phyloP scores from a whole-genome alignment of 2,113 vertebrate species.

The Elephas maximus region DNA sequence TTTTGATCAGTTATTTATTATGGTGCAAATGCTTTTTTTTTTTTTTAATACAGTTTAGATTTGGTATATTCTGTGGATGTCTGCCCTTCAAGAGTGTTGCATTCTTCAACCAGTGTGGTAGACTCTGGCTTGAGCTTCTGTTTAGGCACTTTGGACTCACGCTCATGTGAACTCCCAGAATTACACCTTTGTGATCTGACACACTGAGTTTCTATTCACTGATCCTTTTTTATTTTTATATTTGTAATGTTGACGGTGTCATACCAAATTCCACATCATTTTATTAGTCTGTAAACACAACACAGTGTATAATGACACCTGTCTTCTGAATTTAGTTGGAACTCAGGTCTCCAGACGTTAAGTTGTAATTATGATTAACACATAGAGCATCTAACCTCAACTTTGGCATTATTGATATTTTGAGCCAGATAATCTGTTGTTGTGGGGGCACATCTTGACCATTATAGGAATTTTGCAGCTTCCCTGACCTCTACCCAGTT shows the following conservation, averaged over 20 bases:
- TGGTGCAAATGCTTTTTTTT: background rate
- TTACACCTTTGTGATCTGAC: background rate
- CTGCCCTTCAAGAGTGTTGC: background rate
- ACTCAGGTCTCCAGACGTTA: background rate
- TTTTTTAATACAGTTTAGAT: background rate
- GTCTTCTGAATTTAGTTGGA: background rate
- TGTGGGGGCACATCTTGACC: accelerated
- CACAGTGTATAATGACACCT: background rate
- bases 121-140: background rate
- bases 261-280: background rate
- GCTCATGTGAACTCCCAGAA: background rate
- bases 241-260: background rate
- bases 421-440: background rate
- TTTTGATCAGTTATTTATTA: background rate
- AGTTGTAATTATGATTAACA: background rate
- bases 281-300: conserved; percentile 27
- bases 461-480: background rate
- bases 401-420: background rate
- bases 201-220: background rate
- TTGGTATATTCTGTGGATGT: background rate
- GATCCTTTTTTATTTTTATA: background rate
- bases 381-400: background rate
- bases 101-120: background rate
- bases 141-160: background rate
- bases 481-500: background rate